Base-by-base conservation (phyloP, 2,888 invertebrate genomes). In the Drosophila mayaguana region DNA sequence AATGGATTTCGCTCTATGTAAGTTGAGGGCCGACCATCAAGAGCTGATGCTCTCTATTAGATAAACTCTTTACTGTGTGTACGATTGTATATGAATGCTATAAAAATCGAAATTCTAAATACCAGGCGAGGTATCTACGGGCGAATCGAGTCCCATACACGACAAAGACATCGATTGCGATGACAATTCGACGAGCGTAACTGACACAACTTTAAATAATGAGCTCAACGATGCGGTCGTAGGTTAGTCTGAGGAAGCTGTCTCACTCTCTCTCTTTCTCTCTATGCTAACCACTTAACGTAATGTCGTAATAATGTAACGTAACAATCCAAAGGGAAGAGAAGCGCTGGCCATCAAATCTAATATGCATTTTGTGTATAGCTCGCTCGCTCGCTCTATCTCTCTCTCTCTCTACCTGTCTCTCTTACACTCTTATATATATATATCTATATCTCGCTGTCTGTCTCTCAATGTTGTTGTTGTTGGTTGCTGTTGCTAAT, bases 1-100 rank as follows among this genome's bases (percentile, higher is more conserved):
- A 92, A 97, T 97, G 96, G 97, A 97, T 91, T 95, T 97, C 92
- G 96, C 96, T 72, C 94, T 97, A 91, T 97, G 97, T 97, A 96
- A 97, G 97, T 94, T 50, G 45, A 25, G 45, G 22, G 22, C 9
- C 1, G 84, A 0, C 8, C 2, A 8, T n/a, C 16, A 28, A 51
- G 50, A 53, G 40, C 12, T 28, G 2, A 5, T 12, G 12, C 32
- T 32, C 6, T 18, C n/a, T 12, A 14, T 48, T 18, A 42, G 67
- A 12, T 32, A 25, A 28, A 55, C 34, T 67, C 40, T 55, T 55
- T 34, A 48, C 25, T 66, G 67, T 66, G 34, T 20, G 66, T 45
- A 45, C 46, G 20, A 48, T 36, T 38, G 34, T 55, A 32, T 32
- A 42, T 42, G 28, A 42, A 53, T 53, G 40, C 40, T 57, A 45